Base-by-base conservation (phyloP, 2,888 invertebrate species). In the Lycaena phlaeas region DNA sequence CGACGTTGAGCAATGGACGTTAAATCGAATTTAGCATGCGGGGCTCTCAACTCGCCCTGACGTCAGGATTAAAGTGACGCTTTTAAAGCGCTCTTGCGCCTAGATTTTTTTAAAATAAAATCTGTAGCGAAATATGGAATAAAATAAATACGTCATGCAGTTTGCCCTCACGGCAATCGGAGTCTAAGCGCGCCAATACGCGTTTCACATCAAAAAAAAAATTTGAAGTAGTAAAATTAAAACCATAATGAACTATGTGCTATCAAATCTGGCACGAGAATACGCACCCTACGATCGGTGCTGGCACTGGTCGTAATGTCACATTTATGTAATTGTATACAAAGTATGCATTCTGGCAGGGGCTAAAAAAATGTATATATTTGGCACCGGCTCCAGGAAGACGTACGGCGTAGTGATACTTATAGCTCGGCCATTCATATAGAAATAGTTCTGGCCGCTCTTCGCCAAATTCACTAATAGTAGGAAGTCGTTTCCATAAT, bases 371-470 rank as follows among this genome's bases (percentile, higher is more conserved):
- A 34, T 34, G 42, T 37, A 38, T 42, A 41, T 45, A 48, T 53
- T 66, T 68, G 72, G 72, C 72, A 64, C 18, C 47, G 46, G 28
- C 44, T 49, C 45, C 58, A 67, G 74, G 77, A 76, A 75, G 40
- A 49, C 41, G 43, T 41, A 44, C 40, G 43, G 40, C 40, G 49
- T 43, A 41, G 38, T 18, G 34, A 34, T 38, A 41, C 40, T 27
- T 45, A 41, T 53, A 56, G 55, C 53, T 55, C 48, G 55, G 57
- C 62, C 69, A 71, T 71, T 74, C 68, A 71, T 64, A 66, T 70
- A 54, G 67, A 68, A 72, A 72, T 69, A 71, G 66, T 34, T 12
- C 62, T 51, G 52, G 46, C 39, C 48, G 49, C 41, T 49, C 49
- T 41, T 41, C 48, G 38, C 38, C 31, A 26, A 26, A 27, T 25